Conservation (phyloP, 53 echinoderm and acorn worm species). For the Astropecten irregularis region DNA sequence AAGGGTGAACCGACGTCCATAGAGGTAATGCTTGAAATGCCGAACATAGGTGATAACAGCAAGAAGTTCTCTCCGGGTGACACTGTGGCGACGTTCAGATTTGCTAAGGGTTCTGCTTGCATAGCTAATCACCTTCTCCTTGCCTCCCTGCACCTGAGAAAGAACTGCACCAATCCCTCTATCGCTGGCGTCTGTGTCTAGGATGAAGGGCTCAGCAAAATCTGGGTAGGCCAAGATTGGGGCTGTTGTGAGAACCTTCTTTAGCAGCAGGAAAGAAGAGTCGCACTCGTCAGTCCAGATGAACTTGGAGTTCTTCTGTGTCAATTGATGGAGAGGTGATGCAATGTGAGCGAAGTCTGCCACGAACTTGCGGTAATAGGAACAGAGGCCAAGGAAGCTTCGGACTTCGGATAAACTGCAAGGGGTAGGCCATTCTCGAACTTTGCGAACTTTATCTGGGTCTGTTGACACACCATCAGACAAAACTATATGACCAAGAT, state of each 20-base stretch:
- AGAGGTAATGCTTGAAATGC: conserved; percentile 13
- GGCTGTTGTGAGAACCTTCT: background rate
- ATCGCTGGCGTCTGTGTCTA: conserved; percentile 35
- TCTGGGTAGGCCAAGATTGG: conserved; percentile 38
- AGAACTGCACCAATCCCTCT: conserved; percentile 29
- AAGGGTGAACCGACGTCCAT: background rate
- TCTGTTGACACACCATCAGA: conserved; percentile 56
- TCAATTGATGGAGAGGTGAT: conserved; percentile 49
- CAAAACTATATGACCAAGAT: conserved; percentile 67
- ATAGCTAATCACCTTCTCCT: background rate
- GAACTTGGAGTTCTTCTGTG: conserved; percentile 51
- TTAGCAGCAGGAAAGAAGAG: conserved; percentile 41
- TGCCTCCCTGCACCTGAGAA: background rate
- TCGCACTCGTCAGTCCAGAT: conserved; percentile 58
- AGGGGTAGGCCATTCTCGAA: conserved; percentile 58
- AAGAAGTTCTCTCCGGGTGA: conserved; percentile 9
- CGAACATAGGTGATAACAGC: conserved; percentile 11
- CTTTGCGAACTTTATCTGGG: conserved; percentile 48
- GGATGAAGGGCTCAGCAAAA: background rate
- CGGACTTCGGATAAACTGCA: conserved; percentile 33
- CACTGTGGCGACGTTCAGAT: background rate
- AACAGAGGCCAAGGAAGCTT: conserved; percentile 57
- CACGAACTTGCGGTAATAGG: conserved; percentile 61
- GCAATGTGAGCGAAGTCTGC: conserved; percentile 52
- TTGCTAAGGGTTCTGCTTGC: conserved; percentile 1